Conservation (phyloP, 2,888 invertebrate species). For the Tetanocera ferruginea region DNA sequence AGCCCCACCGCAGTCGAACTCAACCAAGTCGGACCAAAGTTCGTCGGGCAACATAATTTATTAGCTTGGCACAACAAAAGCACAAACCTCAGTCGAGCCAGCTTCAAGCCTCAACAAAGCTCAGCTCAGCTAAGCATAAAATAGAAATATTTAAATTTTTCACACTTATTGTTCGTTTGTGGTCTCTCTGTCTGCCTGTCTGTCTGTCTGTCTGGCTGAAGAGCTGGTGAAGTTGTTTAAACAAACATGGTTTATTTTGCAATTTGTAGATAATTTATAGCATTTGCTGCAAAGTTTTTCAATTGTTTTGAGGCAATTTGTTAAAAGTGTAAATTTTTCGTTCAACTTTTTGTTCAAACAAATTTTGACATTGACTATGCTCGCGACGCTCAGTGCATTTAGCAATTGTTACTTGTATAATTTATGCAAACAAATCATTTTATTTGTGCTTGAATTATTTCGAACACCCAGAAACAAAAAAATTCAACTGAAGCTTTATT, state of each 20-base stretch:
- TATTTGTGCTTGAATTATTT: background rate
- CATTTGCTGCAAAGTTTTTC: constrained; percentile 7
- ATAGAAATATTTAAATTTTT: background rate
- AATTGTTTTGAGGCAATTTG: constrained; percentile 20
- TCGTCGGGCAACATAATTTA: constrained; percentile 31
- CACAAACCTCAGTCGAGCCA: background rate
- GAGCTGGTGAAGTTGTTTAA: background rate
- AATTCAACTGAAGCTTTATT: background rate
- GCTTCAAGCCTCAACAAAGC: background rate
- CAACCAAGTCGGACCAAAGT: background rate
- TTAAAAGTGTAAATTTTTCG: constrained; percentile 14
- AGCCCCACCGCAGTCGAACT: background rate
- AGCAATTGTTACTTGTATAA: background rate
- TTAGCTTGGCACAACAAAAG: constrained; percentile 10
- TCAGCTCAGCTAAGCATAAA: background rate
- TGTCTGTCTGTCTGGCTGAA: background rate
- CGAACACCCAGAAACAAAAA: background rate
- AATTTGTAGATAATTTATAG: constrained; percentile 9
- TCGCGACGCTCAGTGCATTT: background rate
- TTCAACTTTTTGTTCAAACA: background rate
- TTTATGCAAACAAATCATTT: background rate
- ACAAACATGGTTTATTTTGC: background rate
- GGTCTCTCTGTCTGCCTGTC: background rate
- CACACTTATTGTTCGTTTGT: background rate
- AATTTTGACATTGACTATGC: constrained; percentile 7